A percentile compares a stretch with the other conserved stretches of the same genome.
These are phyloP conservation scores for Dicycla oo DNA, from an alignment of 2,888 invertebrate species.

Conservation along the genomic window DNA sequence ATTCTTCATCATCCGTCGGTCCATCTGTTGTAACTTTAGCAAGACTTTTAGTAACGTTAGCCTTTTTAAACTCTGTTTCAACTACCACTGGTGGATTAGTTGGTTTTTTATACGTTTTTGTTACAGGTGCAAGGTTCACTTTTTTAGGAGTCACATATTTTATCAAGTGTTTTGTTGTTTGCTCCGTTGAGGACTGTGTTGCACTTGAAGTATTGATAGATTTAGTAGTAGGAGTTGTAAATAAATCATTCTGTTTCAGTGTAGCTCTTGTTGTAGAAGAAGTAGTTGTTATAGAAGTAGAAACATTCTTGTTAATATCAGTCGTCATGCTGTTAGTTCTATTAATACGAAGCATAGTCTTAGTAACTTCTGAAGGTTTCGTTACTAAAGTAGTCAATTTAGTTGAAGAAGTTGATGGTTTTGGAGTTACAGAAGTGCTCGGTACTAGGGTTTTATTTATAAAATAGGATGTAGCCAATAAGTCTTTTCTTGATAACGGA, in stretches of 20 bases:
- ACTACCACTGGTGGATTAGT: constrained; percentile 53
- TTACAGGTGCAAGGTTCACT: constrained; percentile 54
- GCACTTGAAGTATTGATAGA: constrained; percentile 49
- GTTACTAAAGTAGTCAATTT: constrained; percentile 61
- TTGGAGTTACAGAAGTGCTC: constrained; percentile 60
- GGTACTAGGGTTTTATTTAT: constrained; percentile 48
- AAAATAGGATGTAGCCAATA: constrained; percentile 38
- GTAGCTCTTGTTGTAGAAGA: constrained; percentile 68
- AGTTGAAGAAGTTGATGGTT: constrained; percentile 49
- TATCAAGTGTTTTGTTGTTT: constrained; percentile 63
- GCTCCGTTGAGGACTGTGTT: constrained; percentile 51
- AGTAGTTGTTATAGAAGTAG: constrained; percentile 78
- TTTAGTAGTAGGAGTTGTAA: constrained; percentile 58
- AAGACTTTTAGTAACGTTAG: constrained; percentile 70
- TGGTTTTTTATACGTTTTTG: constrained; percentile 49
- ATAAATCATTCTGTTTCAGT: constrained; percentile 52
- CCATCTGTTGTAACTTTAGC: constrained; percentile 77
- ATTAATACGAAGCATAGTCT: constrained; percentile 67
- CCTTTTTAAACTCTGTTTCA: constrained; percentile 63
- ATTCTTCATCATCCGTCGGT: constrained; percentile 84
- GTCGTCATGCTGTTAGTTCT: constrained; percentile 87
- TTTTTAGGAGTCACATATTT: constrained; percentile 59
- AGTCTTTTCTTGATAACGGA: constrained; percentile 51
- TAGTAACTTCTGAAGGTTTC: constrained; percentile 58
- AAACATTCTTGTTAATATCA: constrained; percentile 76